Conservation (phyloP, 2,888 invertebrate species). For the Thera britannica region DNA sequence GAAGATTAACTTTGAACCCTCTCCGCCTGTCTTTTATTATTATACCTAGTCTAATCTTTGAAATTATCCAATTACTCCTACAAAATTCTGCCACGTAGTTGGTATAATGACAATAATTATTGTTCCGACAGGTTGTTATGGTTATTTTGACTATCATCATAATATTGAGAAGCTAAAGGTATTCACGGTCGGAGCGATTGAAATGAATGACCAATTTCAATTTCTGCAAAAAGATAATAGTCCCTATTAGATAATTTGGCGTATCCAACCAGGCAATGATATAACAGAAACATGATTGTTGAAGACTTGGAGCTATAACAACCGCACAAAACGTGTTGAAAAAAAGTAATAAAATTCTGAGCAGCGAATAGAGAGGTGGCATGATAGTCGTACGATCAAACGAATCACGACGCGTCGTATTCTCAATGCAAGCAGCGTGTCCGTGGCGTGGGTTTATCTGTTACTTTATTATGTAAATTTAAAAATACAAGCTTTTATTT, state of each 20-base stretch:
- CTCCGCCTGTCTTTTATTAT: too few species aligned
- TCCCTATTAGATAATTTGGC: slow-evolving; percentile 34
- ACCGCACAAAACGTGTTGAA: slow-evolving; percentile 37
- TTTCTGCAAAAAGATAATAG: slow-evolving; percentile 35
- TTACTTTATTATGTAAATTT: background rate
- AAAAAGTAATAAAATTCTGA: slow-evolving; percentile 46
- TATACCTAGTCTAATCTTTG: background rate
- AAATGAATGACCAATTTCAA: slow-evolving; percentile 19
- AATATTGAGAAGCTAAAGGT: slow-evolving; percentile 6
- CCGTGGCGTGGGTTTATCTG: slow-evolving; percentile 9
- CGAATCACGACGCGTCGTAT: slow-evolving; percentile 41
- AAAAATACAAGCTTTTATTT: background rate
- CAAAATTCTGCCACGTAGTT: background rate
- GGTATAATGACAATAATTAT: slow-evolving; percentile 5
- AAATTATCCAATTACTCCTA: background rate
- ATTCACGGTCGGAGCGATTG: slow-evolving; percentile 15
- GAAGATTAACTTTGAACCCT: too few species aligned
- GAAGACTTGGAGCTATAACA: slow-evolving; percentile 27
- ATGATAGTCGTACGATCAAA: slow-evolving; percentile 68
- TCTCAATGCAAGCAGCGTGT: slow-evolving; percentile 44
- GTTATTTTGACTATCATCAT: slow-evolving; percentile 1
- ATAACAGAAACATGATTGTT: slow-evolving; percentile 37
- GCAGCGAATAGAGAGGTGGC: slow-evolving; percentile 60
- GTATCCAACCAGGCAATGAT: slow-evolving; percentile 31
- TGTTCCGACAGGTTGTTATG: slow-evolving; percentile 1